Percentiles rank a stretch among this genome's conserved stretches.
Evolutionary conservation across 1,140 invertebrate genomes (phyloP).

Genomic region (Acyrthosiphon pisum): DNA sequence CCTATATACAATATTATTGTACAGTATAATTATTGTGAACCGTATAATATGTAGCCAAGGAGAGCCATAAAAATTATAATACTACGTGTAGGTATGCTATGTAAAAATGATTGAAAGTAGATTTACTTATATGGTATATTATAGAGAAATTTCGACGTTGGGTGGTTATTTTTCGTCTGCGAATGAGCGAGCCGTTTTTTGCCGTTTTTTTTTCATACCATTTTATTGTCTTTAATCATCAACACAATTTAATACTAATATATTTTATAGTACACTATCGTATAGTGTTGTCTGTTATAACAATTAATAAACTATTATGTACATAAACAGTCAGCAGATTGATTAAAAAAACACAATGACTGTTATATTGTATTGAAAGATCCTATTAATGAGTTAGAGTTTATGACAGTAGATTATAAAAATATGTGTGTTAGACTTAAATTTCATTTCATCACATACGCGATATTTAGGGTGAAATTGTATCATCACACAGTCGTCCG

Average conservation of each 20-base stretch:
- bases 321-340: not conserved
- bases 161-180: not conserved
- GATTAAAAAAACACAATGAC: not conserved
- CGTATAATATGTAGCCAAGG: not conserved
- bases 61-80: not conserved
- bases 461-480: not conserved
- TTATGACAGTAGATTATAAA: not conserved
- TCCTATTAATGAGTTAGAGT: not conserved
- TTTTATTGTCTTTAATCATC: not conserved
- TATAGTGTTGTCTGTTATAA: not conserved
- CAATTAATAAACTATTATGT: not conserved
- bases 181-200: not conserved
- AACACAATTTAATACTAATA: not conserved
- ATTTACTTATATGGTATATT: not conserved
- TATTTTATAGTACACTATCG: not conserved
- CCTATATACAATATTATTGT: not conserved
- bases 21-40: not conserved
- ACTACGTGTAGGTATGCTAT: not conserved
- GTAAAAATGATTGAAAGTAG: not conserved
- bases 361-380: not conserved
- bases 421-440: not conserved
- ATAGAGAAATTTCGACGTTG: not conserved
- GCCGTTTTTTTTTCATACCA: not conserved
- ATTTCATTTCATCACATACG: not conserved
- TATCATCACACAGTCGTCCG: not conserved